Evolutionary conservation across 2,113 vertebrate species (phyloP), one percentile per base, ranked within the genome.

Genomic region (Phyllopteryx taeniolatus): DNA sequence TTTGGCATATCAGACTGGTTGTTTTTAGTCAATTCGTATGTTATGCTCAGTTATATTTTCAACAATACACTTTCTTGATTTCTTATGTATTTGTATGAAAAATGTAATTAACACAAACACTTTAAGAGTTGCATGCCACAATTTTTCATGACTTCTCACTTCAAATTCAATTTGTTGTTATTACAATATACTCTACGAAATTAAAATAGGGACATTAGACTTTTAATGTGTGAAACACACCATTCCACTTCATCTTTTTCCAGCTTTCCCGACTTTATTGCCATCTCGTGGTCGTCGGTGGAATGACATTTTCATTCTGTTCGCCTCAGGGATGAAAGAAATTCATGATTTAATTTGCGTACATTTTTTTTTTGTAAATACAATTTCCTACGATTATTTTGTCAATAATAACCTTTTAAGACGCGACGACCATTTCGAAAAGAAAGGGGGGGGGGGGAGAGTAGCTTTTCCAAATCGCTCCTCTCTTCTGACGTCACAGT

Each of bases 401-500:
- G 10, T 47, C 10, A 47, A 6, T 53, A 53, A 53, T 56, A n/a
- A 35, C 31, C 6, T 35, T 1, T 35, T 15, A 31, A 2, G 31
- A 35, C 59, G 6, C 33, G 15, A 35, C 14, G 14, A 33, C 1
- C 14, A 35, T 7, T 13, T 19, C 5, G 2, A 35, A 13, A 31
- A 59, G 5, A 61, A 61, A 17, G 14, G 17, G 17, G 4, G 5
- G 12, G n/a, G n/a, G n/a, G n/a, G n/a, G n/a, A n/a, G n/a, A n/a
- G 5, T 51, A 39, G 35, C 35, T 39, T 39, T 39, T 39, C 35
- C 35, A 39, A 39, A 2, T 0, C 0, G 0, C 27, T 0, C 0
- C 4, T 17, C 13, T n/a, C 44, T 10, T 33, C 8, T 4, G 7
- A 0, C 74, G 61, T 77, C 14, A 5, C 17, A 14, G 75, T 74